Evolutionary conservation across 1,140 invertebrate genomes (phyloP).

Genomic region (Saccostrea echinata): DNA sequence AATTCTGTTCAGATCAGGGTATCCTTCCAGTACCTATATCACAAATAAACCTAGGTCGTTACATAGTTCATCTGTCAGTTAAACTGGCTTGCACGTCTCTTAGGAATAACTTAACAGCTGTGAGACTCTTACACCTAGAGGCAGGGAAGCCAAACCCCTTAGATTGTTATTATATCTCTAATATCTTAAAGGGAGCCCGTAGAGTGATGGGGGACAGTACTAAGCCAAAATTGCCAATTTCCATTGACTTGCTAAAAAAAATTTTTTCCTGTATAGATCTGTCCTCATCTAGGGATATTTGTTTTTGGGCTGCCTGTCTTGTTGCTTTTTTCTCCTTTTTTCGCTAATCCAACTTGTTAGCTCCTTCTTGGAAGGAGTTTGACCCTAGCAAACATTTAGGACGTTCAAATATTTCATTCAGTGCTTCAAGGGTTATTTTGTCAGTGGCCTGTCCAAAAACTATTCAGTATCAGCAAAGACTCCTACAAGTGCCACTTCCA

Average conservation of each 20-base stretch:
- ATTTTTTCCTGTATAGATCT: no score
- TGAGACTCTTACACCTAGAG: slow-evolving; percentile 1
- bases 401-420: no score
- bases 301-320: no score
- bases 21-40: neutral
- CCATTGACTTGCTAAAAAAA: neutral
- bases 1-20: neutral
- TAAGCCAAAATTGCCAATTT: slow-evolving; percentile 34
- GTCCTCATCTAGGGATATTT: no score
- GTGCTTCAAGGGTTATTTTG: no score
- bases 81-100: neutral
- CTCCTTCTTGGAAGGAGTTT: no score
- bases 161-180: neutral
- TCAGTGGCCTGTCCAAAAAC: no score
- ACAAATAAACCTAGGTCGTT: neutral
- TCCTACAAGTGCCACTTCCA: no score
- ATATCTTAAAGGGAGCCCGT: slow-evolving; percentile 29
- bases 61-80: neutral
- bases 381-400: no score
- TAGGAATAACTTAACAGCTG: neutral
- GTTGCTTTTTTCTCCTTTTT: no score
- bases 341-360: no score
- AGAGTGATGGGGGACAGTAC: neutral
- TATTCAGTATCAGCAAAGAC: no score
- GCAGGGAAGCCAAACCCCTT: slow-evolving; percentile 3